Base-by-base conservation (phyloP, 2,113 vertebrate species). In the Sinocyclocheilus maitianheensis region DNA sequence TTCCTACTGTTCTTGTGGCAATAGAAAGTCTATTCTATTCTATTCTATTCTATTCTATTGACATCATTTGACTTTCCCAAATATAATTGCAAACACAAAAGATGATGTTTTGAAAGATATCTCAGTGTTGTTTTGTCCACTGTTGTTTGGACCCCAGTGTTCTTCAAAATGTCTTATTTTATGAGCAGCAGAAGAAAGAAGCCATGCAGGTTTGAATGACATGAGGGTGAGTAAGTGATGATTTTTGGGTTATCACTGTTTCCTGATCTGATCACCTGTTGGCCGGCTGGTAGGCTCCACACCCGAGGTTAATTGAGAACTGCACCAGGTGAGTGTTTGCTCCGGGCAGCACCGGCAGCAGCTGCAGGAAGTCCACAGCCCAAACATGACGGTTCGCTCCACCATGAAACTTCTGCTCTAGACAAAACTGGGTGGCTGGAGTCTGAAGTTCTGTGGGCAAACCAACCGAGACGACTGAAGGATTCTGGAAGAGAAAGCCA, bases 261-360 rank as follows among this genome's bases (percentile, higher is more conserved):
- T 22, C 9, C 7, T 60, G 58, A 58, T 58, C 55, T 7, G 0
- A 72, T 51, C 95, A 99, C 98, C 98, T 99, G 96, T 98, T 99
- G 80, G 96, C 96, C 67, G 97, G 97, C 83, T 99, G 97, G 77
- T 97, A 96, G 22, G 97, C 97, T 89, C 98, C 98, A 91, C 98
- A 99, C 77, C 98, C 98, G 67, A 99, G 92, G 91, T 98, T 99
- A 93, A 99, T 96, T 87, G 98, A 99, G 93, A 99, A 99, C 87
- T 99, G 97, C 86, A 96, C 96, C 91, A 98, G 95, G 82, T 99
- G 98, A 14, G 98, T 98, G 92, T 96, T 94, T 0, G 96, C 95
- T 60, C 95, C 94, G 84, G 97, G 96, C 2, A 99, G 94, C 85
- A 97, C 95, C 0, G 97, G 97, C 43, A 99, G 95, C 90, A 98